Evolutionary conservation across 2,888 invertebrate species (phyloP).

Genomic region (Neoaliturus tenellus): DNA sequence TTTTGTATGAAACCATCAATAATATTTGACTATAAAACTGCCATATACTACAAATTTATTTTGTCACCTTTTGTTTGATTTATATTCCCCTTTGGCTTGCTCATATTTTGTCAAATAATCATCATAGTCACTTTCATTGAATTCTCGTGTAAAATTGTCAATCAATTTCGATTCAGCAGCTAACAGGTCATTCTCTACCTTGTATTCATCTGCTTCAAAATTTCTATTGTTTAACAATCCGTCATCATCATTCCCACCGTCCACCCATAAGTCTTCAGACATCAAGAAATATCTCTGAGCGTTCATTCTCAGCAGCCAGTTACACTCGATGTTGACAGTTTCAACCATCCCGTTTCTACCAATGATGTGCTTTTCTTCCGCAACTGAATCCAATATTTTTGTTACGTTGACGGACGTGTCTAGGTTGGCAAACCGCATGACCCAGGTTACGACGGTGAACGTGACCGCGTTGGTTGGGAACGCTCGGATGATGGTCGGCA

Average conservation of each 20-base stretch:
- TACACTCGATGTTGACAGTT: background rate
- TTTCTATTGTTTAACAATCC: background rate
- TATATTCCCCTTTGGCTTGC: background rate
- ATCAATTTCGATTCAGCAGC: conserved; percentile 9
- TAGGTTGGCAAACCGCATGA: conserved; percentile 77
- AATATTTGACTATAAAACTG: too few species aligned
- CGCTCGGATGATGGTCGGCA: conserved; percentile 88
- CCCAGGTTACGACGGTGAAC: conserved; percentile 91
- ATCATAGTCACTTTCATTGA: background rate
- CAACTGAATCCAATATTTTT: background rate
- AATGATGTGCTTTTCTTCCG: background rate
- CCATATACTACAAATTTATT: background rate
- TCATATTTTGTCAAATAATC: background rate
- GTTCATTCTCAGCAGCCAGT: background rate
- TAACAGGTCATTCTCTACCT: background rate
- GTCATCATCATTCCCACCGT: background rate
- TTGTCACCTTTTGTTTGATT: background rate
- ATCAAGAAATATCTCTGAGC: conserved; percentile 9
- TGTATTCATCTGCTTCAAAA: too few species aligned
- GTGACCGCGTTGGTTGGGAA: conserved; percentile 96
- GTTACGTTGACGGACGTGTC: background rate
- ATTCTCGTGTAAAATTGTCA: background rate
- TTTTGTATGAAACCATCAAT: too few species aligned
- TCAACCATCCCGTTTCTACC: background rate
- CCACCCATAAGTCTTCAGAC: conserved; percentile 38